phyloP scores from a whole-genome alignment of 2,888 invertebrate species.

The Stenoptilia bipunctidactyla region DNA sequence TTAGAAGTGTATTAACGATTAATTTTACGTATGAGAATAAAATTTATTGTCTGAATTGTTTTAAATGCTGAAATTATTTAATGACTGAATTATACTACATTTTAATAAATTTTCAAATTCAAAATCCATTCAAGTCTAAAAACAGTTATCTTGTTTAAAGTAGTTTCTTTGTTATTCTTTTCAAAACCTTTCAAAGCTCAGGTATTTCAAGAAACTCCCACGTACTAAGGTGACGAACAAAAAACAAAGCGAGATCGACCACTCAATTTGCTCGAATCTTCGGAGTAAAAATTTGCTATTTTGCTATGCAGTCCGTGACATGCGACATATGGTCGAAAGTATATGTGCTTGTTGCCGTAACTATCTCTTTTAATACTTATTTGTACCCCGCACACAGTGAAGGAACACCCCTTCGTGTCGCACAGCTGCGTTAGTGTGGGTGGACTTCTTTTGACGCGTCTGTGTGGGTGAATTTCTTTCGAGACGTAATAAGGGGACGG shows the following conservation, averaged over 20 bases:
- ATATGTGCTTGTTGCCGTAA: constrained; percentile 48
- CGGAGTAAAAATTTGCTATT: constrained; percentile 21
- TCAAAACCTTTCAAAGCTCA: too few relatives aligned
- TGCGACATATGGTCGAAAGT: constrained; percentile 37
- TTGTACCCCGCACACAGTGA: constrained; percentile 51
- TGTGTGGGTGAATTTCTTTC: constrained; percentile 68
- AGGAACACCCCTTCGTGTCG: constrained; percentile 35
- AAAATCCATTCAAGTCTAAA: too few relatives aligned
- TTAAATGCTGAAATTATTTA: too few relatives aligned
- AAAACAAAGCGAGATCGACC: constrained; percentile 6
- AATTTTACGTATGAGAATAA: too few relatives aligned
- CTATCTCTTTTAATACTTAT: constrained; percentile 70
- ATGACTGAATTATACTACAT: too few relatives aligned
- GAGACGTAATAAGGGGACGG: constrained; percentile 71
- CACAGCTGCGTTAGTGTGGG: constrained; percentile 45
- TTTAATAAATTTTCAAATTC: too few relatives aligned
- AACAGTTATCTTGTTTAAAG: too few relatives aligned
- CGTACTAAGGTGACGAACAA: neutral
- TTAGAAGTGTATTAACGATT: too few relatives aligned
- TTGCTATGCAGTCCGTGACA: constrained; percentile 17
- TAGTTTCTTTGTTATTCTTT: too few relatives aligned
- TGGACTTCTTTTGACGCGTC: constrained; percentile 57
- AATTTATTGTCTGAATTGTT: too few relatives aligned
- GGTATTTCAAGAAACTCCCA: too few relatives aligned
- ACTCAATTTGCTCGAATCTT: constrained; percentile 7